Evolutionary conservation across 1,140 invertebrate species (phyloP), one percentile per base, ranked within the genome.

Genomic region (Temnothorax longispinosus): DNA sequence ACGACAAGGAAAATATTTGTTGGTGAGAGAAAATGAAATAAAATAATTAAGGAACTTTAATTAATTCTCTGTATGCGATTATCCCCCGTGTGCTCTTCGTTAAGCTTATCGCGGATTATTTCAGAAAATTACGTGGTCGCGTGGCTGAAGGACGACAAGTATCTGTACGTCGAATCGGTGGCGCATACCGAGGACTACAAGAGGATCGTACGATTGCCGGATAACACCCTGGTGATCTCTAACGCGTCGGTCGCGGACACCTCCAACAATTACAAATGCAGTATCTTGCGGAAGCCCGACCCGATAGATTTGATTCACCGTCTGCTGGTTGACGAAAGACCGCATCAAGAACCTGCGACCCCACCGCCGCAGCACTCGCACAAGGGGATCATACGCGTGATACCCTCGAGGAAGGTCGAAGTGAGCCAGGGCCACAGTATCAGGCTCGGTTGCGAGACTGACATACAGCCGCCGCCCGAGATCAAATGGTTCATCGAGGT

Each of bases 401-500:
- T 0, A 1, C 94, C 94, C 0, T 21, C n/a, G 0, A 88, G 78
- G 2, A 75, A 44, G 0, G 75, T 93, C 6, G 75, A 90, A 1
- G 69, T 92, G 0, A 86, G 41, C 1, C 81, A 90, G 7, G 91
- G 91, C 13, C 52, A 88, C 0, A 81, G 8, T 18, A 0, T 92
- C 38, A 92, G 38, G 18, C 74, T 94, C 3, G 78, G 87, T 13
- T 94, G 93, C 44, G 69, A 90, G 8, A 82, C 87, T 1, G 74
- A 52, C 1, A 54, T 64, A 2, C 67, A 65, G 38, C 87, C 90
- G 0, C 52, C 32, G 7, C 71, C 81, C 0, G 78, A 88, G n/a
- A 93, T 94, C 44, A 92, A 86, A 27, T 94, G 93, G 93, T 94
- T 91, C 7, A 89, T 88, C 38, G 88, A 93, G 88, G 94, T 94